Base-by-base conservation (phyloP, 2,888 invertebrate species). In the Zhuqinia jingwanae region DNA sequence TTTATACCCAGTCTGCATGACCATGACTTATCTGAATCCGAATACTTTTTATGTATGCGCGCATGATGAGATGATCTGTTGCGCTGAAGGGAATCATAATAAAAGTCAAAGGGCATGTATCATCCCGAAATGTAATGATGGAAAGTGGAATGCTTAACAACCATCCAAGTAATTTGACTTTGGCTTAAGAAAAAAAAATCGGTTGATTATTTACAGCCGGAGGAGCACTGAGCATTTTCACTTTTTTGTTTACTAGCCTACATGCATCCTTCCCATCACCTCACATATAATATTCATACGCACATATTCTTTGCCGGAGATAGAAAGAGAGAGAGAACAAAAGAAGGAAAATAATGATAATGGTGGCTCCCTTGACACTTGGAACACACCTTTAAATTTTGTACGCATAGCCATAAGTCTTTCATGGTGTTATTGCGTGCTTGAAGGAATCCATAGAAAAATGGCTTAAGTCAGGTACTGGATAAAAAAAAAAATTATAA, bases 21-120 rank as follows among this genome's bases (percentile, higher is more conserved):
- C 68, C 42, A 68, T 45, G 68, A 68, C 68, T 42, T 60, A 60
- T 36, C 47, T 70, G 75, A 13, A 53, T 56, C 53, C 36, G 36
- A 6, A 36, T 36, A 36, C 36, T 36, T 36, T 36, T 8, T n/a
- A n/a, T 1, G 50, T 30, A 5, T n/a, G n/a, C n/a, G n/a, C n/a
- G n/a, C n/a, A n/a, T n/a, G n/a, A n/a, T 11, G 47, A 11, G 13
- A 27, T 50, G 22, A 36, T 58, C 30, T 73, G 42, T 30, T 70
- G 50, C 58, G 82, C 83, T 65, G 42, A 65, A 76, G 83, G 77
- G 75, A 77, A 83, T 73, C 30, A 75, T 75, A 56, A 68, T 56
- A 42, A 81, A 75, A 75, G 82, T 82, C 82, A 82, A 82, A 82
- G 82, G 82, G 82, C 82, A 82, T 47, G 22, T 30, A 75, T 75